These are phyloP conservation scores for Augochlorella aurata DNA, from an alignment of 2,888 invertebrate species.

Conservation along the genomic window DNA sequence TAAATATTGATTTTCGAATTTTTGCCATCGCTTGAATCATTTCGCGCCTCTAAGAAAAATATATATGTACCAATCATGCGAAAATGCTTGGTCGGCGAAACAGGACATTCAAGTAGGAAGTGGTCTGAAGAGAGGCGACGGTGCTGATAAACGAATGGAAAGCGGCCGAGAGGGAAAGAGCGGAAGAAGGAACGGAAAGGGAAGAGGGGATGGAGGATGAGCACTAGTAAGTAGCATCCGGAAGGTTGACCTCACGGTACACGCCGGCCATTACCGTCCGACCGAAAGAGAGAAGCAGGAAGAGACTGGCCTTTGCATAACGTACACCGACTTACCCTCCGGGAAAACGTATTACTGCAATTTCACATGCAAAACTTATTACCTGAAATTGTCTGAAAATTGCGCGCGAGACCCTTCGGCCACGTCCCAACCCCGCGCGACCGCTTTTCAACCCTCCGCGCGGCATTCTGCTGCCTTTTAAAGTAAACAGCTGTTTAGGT, in stretches of 20 bases:
- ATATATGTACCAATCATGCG: neutral
- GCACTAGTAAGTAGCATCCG: constrained; percentile 58
- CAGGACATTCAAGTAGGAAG: constrained; percentile 14
- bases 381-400: constrained; percentile 79
- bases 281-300: constrained; percentile 34
- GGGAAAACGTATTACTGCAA: constrained; percentile 76
- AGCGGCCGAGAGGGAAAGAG: constrained; percentile 27
- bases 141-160: constrained; percentile 31
- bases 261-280: constrained; percentile 51
- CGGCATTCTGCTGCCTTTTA: constrained; percentile 1
- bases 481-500: constrained; percentile 17
- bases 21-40: too few relatives aligned
- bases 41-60: neutral
- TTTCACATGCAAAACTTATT: constrained; percentile 80
- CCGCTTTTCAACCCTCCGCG: neutral
- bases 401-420: constrained; percentile 55
- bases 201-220: constrained; percentile 44
- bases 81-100: neutral
- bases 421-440: neutral
- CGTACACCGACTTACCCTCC: constrained; percentile 55
- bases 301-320: constrained; percentile 67
- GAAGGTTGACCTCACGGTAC: constrained; percentile 50
- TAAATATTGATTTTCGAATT: too few relatives aligned
- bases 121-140: constrained; percentile 4
- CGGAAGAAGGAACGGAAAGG: constrained; percentile 1